Conservation (phyloP, 1,140 invertebrate species). For the Stegodyphus mimosarum region DNA sequence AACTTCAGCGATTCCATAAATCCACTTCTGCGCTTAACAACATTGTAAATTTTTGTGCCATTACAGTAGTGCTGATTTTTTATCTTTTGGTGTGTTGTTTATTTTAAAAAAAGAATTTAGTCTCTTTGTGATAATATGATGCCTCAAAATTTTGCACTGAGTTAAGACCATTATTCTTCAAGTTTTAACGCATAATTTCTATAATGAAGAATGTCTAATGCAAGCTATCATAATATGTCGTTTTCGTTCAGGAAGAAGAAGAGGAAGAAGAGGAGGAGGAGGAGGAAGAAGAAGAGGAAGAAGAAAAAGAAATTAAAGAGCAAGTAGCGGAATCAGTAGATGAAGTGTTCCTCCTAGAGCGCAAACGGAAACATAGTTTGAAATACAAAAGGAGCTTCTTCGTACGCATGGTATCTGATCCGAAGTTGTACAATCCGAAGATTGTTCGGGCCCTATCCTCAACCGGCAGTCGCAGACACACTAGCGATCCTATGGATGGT, state of each 20-base stretch:
- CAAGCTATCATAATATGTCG: too few species aligned
- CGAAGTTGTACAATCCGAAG: slow-evolving; percentile 93
- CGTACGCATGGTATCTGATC: slow-evolving; percentile 94
- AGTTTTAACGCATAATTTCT: too few species aligned
- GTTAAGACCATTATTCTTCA: too few species aligned
- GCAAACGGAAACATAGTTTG: slow-evolving; percentile 77
- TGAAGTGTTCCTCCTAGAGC: slow-evolving; percentile 66
- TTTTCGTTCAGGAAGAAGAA: slow-evolving; percentile 36
- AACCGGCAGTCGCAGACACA: slow-evolving; percentile 57
- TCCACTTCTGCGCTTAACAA: too few species aligned
- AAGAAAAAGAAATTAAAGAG: slow-evolving; percentile 59
- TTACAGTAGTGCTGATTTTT: too few species aligned
- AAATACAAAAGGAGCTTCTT: slow-evolving; percentile 94
- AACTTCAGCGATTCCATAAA: too few species aligned
- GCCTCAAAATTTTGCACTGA: too few species aligned
- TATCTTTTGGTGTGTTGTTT: too few species aligned
- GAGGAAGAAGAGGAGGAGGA: slow-evolving; percentile 54
- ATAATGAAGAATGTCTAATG: too few species aligned
- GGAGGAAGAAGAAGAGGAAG: slow-evolving; percentile 65
- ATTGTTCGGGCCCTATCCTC: slow-evolving; percentile 65
- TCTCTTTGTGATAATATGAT: too few species aligned
- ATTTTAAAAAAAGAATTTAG: too few species aligned
- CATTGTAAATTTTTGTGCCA: too few species aligned
- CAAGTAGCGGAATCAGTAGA: slow-evolving; percentile 65
- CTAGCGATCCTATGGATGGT: slow-evolving; percentile 60